Evolutionary conservation across 2,113 vertebrate species (phyloP), one percentile per base, ranked within the genome.

Genomic region (Eretmodus cyanostictus): DNA sequence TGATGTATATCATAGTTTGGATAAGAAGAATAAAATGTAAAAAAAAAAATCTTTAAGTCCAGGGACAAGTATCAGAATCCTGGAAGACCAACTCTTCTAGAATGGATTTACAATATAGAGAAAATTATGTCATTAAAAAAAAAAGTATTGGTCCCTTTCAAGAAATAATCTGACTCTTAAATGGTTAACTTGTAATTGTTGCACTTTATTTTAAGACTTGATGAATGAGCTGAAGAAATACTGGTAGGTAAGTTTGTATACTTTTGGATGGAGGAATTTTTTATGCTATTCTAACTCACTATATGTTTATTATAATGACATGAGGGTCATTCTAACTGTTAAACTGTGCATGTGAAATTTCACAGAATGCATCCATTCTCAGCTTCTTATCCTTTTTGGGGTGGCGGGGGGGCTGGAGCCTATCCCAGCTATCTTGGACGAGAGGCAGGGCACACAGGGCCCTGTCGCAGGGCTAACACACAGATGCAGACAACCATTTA

Each of bases 361-460:
- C 78, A 36, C 12, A 34, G 29, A 61, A 63, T 63, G 0, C 29
- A 4, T 36, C 31, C 17, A 36, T 5, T 63, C 59, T 63, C 17
- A n/a, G 17, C 59, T 19, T 7, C 17, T 63, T 63, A 63, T 36
- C 4, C 4, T 63, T 63, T 7, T 12, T 6, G 3, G 9, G 9
- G 59, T 36, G 0, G 6, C 2, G 2, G 59, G 1, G 9, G 59
- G 1, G 31, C 4, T 36, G 17, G 59, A 12, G 17, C 17, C 9
- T 7, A 36, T 63, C 31, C 59, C 17, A 63, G 31, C 5, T 63
- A 19, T 63, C 59, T 63, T 63, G 16, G 57, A 17, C 2, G 0
- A 63, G 31, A 63, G 31, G 31, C 59, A 36, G 59, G 59, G 59
- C 0, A 61, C 57, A 11, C 22, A 22, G 22, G 22, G 22, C 22